Percentiles rank a stretch among this genome's conserved stretches.
Evolutionary conservation across 1,140 invertebrate genomes (phyloP).

Genomic region (Probaryconus sp.): DNA sequence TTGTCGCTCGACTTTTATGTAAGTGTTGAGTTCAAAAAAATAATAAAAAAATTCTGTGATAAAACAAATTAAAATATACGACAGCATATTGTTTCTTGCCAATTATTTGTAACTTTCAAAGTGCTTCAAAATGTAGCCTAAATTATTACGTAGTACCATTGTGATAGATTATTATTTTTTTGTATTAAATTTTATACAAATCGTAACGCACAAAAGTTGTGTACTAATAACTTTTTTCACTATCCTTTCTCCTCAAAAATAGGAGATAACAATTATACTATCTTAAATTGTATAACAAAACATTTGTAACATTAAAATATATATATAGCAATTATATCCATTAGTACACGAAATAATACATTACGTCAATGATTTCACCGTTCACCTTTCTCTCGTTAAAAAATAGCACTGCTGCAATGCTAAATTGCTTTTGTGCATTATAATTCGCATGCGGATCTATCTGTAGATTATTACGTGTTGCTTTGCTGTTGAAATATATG

Average conservation of each 20-base stretch:
- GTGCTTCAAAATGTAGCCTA: conserved; percentile 35
- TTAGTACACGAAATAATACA: no score
- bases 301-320: conserved; percentile 4
- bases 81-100: no score
- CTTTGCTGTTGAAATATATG: no score
- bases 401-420: no score
- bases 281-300: conserved; percentile 3
- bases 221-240: neutral
- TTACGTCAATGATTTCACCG: neutral
- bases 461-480: no score
- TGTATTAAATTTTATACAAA: conserved; percentile 10
- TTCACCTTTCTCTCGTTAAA: no score
- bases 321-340: neutral
- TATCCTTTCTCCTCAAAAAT: neutral
- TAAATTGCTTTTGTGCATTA: conserved; percentile 5
- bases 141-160: conserved; percentile 31
- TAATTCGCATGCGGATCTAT: neutral
- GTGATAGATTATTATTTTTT: conserved; percentile 23
- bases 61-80: no score
- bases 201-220: conserved; percentile 17
- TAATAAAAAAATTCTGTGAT: no score
- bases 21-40: neutral
- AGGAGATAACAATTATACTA: conserved; percentile 20
- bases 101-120: conserved; percentile 12
- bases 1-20: neutral